phyloP scores from a whole-genome alignment of 1,140 invertebrate species.

The Ceratoteleas bidentatus region DNA sequence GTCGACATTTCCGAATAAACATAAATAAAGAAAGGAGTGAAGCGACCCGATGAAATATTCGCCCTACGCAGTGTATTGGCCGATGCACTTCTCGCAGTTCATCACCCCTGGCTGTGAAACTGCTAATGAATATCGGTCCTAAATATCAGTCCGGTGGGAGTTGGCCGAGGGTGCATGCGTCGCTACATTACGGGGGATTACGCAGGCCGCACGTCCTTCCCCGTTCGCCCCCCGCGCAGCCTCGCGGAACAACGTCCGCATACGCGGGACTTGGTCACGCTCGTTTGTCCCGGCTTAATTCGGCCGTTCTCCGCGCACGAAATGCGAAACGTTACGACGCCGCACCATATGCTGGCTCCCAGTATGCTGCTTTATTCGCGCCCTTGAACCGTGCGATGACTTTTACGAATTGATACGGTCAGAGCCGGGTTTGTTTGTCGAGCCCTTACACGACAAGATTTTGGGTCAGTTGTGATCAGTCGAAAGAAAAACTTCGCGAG shows the following conservation, averaged over 20 bases:
- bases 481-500: too few relatives aligned
- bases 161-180: conserved; percentile 74
- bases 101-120: conserved; percentile 74
- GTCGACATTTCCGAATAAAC: conserved; percentile 16
- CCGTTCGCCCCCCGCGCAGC: conserved; percentile 33
- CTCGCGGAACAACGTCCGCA: conserved; percentile 53
- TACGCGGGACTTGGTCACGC: conserved; percentile 75
- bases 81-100: conserved; percentile 68
- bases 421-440: conserved; percentile 10
- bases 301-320: conserved; percentile 42
- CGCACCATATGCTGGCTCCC: conserved; percentile 70
- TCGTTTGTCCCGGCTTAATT: conserved; percentile 79
- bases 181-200: too few relatives aligned
- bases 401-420: conserved; percentile 45
- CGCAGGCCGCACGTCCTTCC: conserved; percentile 65
- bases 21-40: conserved; percentile 52
- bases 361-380: conserved; percentile 37
- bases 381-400: conserved; percentile 48
- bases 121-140: conserved; percentile 82
- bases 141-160: conserved; percentile 80
- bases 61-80: conserved; percentile 52
- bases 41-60: conserved; percentile 42
- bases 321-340: conserved; percentile 54
- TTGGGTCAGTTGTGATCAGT: too few relatives aligned
- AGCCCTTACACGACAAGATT: too few relatives aligned